Conservation (phyloP, 2,888 invertebrate species). For the Yponomeuta sedellus region DNA sequence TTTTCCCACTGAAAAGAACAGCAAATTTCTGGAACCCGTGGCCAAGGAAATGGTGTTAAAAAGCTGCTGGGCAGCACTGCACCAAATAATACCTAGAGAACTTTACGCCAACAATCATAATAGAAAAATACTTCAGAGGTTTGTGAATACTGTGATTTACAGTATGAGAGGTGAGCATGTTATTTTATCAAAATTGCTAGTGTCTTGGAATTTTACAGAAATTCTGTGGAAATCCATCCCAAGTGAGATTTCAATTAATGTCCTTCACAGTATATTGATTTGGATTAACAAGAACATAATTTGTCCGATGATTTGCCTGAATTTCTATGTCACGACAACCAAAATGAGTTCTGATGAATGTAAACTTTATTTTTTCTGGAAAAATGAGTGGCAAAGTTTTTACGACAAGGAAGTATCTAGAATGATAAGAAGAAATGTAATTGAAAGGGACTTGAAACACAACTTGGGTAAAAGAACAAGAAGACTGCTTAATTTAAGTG, state of each 20-base stretch:
- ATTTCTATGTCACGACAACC: conserved; percentile 63
- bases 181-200: conserved; percentile 32
- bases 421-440: conserved; percentile 43
- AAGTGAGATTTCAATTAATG: conserved; percentile 22
- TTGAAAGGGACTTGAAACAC: conserved; percentile 42
- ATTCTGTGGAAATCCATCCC: conserved; percentile 39
- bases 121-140: conserved; percentile 44
- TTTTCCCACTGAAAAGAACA: conserved; percentile 27
- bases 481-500: conserved; percentile 32
- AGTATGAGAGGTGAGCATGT: conserved; percentile 62
- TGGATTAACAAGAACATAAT: conserved; percentile 55
- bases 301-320: conserved; percentile 53
- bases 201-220: conserved; percentile 47
- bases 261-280: conserved; percentile 36
- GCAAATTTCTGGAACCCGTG: conserved; percentile 32
- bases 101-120: conserved; percentile 52
- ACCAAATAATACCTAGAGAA: conserved; percentile 46
- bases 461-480: conserved; percentile 42
- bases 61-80: conserved; percentile 39
- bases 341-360: conserved; percentile 61
- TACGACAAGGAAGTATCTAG: conserved; percentile 53
- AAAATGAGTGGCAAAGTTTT: conserved; percentile 64
- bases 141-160: conserved; percentile 41
- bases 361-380: conserved; percentile 61
- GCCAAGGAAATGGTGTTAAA: conserved; percentile 43